Base-by-base conservation (phyloP, 2,888 invertebrate species). In the Plebejus argus region DNA sequence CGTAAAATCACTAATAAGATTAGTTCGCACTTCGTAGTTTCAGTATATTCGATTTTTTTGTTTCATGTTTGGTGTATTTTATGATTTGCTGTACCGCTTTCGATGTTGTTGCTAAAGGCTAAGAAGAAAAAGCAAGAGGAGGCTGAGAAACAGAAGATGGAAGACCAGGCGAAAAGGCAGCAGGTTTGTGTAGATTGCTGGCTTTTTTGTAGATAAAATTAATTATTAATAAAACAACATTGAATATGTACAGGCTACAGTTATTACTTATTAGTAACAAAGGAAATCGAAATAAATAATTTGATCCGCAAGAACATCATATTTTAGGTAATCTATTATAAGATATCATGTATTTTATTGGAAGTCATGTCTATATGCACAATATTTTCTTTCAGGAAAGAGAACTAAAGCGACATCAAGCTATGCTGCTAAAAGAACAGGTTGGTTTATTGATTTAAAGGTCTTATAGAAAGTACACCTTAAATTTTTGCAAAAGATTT, bases 401-500 rank as follows among this genome's bases (percentile, higher is more conserved):
- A 88, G 98, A 98, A 93, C 91, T 98, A 87, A 98, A 98, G 92
- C 95, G 98, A 86, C 98, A 98, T 88, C 98, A 98, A 88, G 97
- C 97, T 76, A 96, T 97, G 82, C 95, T 98, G 87, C 94, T 98
- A 83, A 98, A 98, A 94, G 98, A 98, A 94, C 98, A 98, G 97
- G 98, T 98, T 95, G 95, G 95, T 39, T 77, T 70, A 15, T 61
- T 76, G 23, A 71, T 82, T 78, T 83, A 39, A 80, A 45, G 81
- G 77, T 80, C 78, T 79, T 56, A n/a, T 1, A 45, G 10, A n/a
- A 58, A 7, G 8, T 20, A 8, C 20, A 35, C 6, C 35, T 35
- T 35, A 35, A 35, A 35, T 35, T 35, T 35, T 35, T 35, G 35
- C 35, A 35, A 35, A 35, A 35, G 6, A 35, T 35, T 35, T 35